Evolutionary conservation across 1,140 invertebrate species (phyloP), one percentile per base, ranked within the genome.

Genomic region (Pseudomyrmex concolor): DNA sequence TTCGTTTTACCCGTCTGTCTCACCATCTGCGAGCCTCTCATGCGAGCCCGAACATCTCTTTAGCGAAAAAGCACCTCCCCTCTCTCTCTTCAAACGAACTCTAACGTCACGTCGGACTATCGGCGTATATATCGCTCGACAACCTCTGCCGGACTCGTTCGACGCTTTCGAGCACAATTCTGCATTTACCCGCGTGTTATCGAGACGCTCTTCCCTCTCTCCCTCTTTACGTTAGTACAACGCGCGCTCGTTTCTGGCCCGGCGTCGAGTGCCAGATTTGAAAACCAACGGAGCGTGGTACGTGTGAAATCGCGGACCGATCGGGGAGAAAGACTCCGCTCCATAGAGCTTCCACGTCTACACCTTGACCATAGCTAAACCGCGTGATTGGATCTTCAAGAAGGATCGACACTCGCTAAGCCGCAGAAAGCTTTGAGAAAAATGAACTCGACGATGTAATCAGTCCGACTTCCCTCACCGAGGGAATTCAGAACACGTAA

Each of bases 401-500:
- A 71, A 50, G 13, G n/a, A 50, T 48, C 76, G 66, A 70, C 43
- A 59, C 66, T 25, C 43, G 12, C 54, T 80, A 80, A 71, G 76
- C 76, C 66, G 19, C 76, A 15, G 34, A 70, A 43, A 80, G 15
- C 22, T 50, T 25, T 19, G 76, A 25, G 66, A 80, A 80, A 80
- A 80, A 80, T 80, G 54, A 71, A 80, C 66, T 70, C 66, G 43
- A 55, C 66, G 68, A 71, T 71, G 76, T 80, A 80, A 80, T 80
- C 55, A 80, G 55, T 80, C 68, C 54, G 13, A 70, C 22, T n/a
- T n/a, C n/a, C n/a, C n/a, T 71, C 66, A 48, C 72, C 19, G 64
- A 43, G 45, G 48, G 51, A 62, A 78, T 67, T 60, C 63, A 2
- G 67, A 34, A 78, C 63, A 60, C 71, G 80, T 83, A 83, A 57